phyloP scores from a whole-genome alignment of 2,888 invertebrate species.

The Bellardia bayeri region DNA sequence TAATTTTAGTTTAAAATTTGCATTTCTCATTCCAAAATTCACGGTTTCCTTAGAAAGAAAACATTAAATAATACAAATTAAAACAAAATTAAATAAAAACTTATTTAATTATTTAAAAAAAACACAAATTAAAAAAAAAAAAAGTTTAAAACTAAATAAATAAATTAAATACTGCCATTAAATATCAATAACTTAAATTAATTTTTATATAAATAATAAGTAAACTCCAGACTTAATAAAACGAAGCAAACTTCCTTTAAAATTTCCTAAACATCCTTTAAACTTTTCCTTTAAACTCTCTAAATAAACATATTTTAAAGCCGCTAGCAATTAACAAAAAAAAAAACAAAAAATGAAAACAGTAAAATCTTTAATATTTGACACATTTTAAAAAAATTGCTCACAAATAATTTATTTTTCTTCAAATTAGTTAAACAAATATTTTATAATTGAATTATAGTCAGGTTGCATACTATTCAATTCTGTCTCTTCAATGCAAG shows the following conservation, averaged over 20 bases:
- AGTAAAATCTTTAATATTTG: neutral
- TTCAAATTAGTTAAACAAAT: too few species aligned
- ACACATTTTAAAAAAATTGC: too few species aligned
- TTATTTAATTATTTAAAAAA: conserved; percentile 27
- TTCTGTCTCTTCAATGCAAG: too few species aligned
- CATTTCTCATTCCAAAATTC: neutral
- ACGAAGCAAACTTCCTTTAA: conserved; percentile 33
- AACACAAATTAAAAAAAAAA: conserved; percentile 34
- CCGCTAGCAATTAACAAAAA: neutral
- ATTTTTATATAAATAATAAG: conserved; percentile 42
- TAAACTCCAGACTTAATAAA: conserved; percentile 30
- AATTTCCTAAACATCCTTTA: neutral
- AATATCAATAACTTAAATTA: conserved; percentile 66
- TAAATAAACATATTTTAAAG: neutral
- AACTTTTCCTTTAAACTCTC: neutral
- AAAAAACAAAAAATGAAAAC: neutral
- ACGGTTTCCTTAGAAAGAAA: conserved; percentile 59
- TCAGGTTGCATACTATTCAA: too few species aligned
- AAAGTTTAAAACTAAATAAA: conserved; percentile 40
- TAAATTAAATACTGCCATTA: conserved; percentile 65
- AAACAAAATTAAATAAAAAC: neutral
- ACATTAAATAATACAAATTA: conserved; percentile 38
- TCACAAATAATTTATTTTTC: too few species aligned
- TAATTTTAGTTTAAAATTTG: neutral
- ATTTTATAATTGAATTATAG: too few species aligned